Evolutionary conservation across 2,113 vertebrate genomes (phyloP).

Genomic region (Oncorhynchus keta): DNA sequence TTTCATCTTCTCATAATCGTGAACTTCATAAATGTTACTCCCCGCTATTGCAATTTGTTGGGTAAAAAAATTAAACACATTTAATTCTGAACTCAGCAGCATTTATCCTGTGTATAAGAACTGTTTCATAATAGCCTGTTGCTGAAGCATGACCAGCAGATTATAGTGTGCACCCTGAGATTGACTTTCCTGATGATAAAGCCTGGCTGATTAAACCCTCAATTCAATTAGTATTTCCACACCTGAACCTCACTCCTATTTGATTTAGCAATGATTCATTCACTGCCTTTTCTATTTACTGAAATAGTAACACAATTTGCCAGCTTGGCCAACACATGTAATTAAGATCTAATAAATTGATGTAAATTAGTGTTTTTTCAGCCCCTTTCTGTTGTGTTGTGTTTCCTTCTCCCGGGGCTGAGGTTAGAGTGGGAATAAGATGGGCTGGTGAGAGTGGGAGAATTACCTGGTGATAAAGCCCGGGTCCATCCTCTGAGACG

Average conservation of each 20-base stretch:
- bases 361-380: slow-evolving; percentile 7
- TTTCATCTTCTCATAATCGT: slow-evolving; percentile 5
- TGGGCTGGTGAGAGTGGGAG: slow-evolving; percentile 69
- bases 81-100: slow-evolving; percentile 13
- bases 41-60: slow-evolving; percentile 8
- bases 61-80: too few relatives aligned
- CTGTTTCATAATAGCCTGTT: slow-evolving; percentile 1
- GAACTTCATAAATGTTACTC: slow-evolving; percentile 16
- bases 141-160: slow-evolving; percentile 19
- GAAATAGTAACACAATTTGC: slow-evolving; percentile 15
- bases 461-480: slow-evolving; percentile 70
- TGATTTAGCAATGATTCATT: slow-evolving; percentile 32
- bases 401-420: slow-evolving; percentile 40
- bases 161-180: slow-evolving; percentile 30
- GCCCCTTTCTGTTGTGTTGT: not conserved
- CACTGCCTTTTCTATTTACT: slow-evolving; percentile 28
- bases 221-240: slow-evolving; percentile 37
- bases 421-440: slow-evolving; percentile 55
- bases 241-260: slow-evolving; percentile 8
- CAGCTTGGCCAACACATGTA: slow-evolving; percentile 39
- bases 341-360: slow-evolving; percentile 42
- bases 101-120: slow-evolving; percentile 21
- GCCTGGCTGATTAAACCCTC: slow-evolving; percentile 34
- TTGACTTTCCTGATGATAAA: slow-evolving; percentile 27
- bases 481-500: slow-evolving; percentile 71